These are phyloP conservation scores for Chaitophorus viminalis DNA, from an alignment of 2,888 invertebrate genomes.

Conservation along the genomic window DNA sequence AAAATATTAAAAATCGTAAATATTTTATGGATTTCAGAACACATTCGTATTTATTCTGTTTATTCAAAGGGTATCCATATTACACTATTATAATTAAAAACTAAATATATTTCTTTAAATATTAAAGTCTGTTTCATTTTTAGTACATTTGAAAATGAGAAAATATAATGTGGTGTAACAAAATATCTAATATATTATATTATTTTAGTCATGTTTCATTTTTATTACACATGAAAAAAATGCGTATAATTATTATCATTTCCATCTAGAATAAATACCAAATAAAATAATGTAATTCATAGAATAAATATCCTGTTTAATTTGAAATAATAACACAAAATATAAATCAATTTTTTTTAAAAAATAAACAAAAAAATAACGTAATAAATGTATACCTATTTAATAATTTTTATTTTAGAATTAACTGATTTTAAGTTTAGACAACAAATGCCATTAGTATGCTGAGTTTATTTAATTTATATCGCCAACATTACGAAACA, in stretches of 20 bases:
- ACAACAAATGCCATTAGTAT: too few species aligned
- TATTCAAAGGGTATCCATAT: neutral
- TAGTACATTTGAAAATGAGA: neutral
- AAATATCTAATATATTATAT: neutral
- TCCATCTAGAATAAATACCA: neutral
- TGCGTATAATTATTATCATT: neutral
- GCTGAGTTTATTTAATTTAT: neutral
- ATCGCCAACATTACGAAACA: neutral
- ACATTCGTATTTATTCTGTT: neutral
- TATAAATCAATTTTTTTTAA: neutral
- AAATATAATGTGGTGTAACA: neutral
- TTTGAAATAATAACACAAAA: neutral
- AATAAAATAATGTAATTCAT: too few species aligned
- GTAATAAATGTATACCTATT: too few species aligned
- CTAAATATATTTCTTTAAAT: neutral
- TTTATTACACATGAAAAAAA: neutral
- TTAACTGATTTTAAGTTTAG: too few species aligned
- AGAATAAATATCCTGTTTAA: too few species aligned
- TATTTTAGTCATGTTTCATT: neutral
- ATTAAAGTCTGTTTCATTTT: neutral
- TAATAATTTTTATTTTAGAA: too few species aligned
- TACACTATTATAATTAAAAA: conserved; percentile 3
- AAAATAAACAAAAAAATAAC: neutral
- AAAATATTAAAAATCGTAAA: neutral
- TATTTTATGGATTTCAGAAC: neutral